A percentile compares a stretch with the other conserved stretches of the same genome.
Evolutionary conservation across 92 coral and sea anemone genomes (phyloP).

Genomic region (Siderastrea siderea): DNA sequence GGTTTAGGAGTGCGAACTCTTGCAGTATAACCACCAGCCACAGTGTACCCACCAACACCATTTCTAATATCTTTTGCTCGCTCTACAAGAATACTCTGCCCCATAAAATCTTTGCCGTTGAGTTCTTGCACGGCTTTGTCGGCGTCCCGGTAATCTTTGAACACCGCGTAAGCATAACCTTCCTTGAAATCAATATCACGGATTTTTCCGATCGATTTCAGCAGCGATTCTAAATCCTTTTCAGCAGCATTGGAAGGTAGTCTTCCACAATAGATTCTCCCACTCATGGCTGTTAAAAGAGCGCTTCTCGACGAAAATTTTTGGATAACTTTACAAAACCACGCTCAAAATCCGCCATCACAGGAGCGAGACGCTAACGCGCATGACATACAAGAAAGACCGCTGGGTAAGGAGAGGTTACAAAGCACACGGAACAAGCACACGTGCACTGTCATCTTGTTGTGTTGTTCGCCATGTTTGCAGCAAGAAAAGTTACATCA

Average conservation of each 20-base stretch:
- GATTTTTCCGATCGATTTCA: conserved; percentile 90
- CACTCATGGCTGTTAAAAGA: conserved; percentile 74
- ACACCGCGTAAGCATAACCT: conserved; percentile 95
- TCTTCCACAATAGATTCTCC: conserved; percentile 93
- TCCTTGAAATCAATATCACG: conserved; percentile 95
- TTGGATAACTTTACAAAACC: conserved; percentile 34
- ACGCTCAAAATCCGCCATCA: conserved; percentile 63
- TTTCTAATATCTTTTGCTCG: conserved; percentile 84
- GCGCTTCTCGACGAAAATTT: not conserved
- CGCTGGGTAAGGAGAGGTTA: conserved; percentile 39
- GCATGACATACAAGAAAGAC: conserved; percentile 8
- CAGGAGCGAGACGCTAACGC: conserved; percentile 6
- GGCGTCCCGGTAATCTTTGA: conserved; percentile 91
- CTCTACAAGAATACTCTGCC: conserved; percentile 95
- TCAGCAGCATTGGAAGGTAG: conserved; percentile 89
- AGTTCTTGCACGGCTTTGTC: conserved; percentile 91
- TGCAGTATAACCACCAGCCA: conserved; percentile 91
- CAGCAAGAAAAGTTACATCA: conserved; percentile 18
- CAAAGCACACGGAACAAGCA: conserved; percentile 24
- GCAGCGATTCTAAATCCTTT: conserved; percentile 86
- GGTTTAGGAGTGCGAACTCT: conserved; percentile 91
- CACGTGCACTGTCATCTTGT: not conserved
- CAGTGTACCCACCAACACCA: conserved; percentile 96
- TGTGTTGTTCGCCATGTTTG: conserved; percentile 55
- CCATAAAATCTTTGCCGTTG: conserved; percentile 86